Evolutionary conservation across 2,888 invertebrate species (phyloP).

Genomic region (Eueremaeus valkanovi): DNA sequence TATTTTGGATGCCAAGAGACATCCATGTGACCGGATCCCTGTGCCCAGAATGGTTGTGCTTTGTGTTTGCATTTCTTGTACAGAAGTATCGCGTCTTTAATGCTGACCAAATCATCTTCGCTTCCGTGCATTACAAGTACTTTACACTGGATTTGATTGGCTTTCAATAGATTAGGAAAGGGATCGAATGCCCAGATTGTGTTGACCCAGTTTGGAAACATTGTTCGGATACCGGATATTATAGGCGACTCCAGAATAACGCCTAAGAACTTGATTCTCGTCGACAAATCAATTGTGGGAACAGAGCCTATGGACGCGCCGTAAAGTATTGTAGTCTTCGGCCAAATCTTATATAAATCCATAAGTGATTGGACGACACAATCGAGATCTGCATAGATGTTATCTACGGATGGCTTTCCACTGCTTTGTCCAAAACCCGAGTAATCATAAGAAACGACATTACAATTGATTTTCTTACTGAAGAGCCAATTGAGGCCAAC

Average conservation of each 20-base stretch:
- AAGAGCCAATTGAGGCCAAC: constrained; percentile 34
- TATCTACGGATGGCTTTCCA: constrained; percentile 30
- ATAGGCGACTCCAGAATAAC: constrained; percentile 38
- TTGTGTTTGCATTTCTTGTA: background rate
- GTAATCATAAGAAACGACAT: constrained; percentile 39
- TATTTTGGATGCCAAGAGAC: too few relatives aligned
- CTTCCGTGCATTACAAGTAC: constrained; percentile 37
- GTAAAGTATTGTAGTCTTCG: too few relatives aligned
- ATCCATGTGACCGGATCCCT: constrained; percentile 38
- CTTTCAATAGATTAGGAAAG: too few relatives aligned
- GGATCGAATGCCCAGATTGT: too few relatives aligned
- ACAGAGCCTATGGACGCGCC: constrained; percentile 38
- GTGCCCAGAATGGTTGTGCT: constrained; percentile 30
- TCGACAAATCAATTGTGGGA: constrained; percentile 21
- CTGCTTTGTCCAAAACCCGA: constrained; percentile 36
- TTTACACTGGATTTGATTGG: too few relatives aligned
- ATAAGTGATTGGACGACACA: too few relatives aligned
- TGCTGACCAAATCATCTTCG: constrained; percentile 21
- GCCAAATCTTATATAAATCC: too few relatives aligned
- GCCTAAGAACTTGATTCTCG: constrained; percentile 6
- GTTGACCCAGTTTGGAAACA: too few relatives aligned
- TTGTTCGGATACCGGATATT: constrained; percentile 28
- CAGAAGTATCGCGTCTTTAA: constrained; percentile 29
- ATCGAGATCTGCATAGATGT: constrained; percentile 39
- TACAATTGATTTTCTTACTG: constrained; percentile 15